These are phyloP conservation scores for Thamnaconus septentrionalis DNA, from an alignment of 2,113 vertebrate genomes.

Conservation along the genomic window DNA sequence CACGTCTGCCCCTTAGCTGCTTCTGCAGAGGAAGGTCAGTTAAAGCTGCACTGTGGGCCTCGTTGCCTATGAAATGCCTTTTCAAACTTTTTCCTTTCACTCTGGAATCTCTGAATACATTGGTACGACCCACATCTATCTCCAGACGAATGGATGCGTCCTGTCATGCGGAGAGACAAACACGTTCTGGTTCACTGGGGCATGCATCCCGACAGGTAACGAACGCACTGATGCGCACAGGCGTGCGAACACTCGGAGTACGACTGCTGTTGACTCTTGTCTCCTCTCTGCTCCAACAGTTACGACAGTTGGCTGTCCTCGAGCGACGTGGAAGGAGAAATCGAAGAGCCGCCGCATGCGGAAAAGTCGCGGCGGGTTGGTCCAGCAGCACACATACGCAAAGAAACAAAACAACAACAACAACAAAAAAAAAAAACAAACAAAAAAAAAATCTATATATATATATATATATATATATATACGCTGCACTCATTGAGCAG, in stretches of 20 bases:
- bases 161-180: constrained; percentile 89
- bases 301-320: constrained; percentile 91
- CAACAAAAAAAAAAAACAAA: neutral
- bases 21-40: constrained; percentile 86
- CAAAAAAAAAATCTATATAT: too few species aligned
- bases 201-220: constrained; percentile 83
- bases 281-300: constrained; percentile 63
- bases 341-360: constrained; percentile 86
- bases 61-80: neutral
- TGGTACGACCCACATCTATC: constrained; percentile 11
- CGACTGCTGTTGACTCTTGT: too few species aligned
- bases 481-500: too few species aligned
- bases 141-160: constrained; percentile 95
- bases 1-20: constrained; percentile 84
- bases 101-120: neutral
- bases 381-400: neutral
- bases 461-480: too few species aligned
- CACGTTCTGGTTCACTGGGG: constrained; percentile 95
- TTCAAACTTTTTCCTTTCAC: too few species aligned
- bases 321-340: constrained; percentile 86
- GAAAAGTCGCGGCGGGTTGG: constrained; percentile 91
- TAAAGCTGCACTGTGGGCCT: neutral
- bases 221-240: neutral
- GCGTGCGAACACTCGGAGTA: neutral
- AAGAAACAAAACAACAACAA: neutral